Percentiles rank a stretch among this genome's conserved stretches.
These are phyloP conservation scores for Orthonyx spaldingii DNA, from an alignment of 2,113 vertebrate species.

Conservation along the genomic window DNA sequence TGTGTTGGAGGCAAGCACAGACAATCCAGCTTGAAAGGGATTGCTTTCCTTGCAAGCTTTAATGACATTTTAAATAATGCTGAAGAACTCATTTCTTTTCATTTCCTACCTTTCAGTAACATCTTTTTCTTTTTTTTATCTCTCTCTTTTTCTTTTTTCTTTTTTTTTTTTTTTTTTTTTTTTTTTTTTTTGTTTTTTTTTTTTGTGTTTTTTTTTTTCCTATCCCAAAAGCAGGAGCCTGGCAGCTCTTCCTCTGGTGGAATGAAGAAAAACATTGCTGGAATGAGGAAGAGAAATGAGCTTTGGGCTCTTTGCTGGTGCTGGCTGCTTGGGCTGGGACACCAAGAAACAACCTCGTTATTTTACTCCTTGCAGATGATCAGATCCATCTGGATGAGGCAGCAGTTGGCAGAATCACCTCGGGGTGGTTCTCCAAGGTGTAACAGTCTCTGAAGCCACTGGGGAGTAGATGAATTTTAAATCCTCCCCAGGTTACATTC, in stretches of 20 bases:
- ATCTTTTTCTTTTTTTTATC: neutral
- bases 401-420: neutral
- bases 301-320: neutral
- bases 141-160: no score
- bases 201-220: neutral
- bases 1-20: neutral
- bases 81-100: neutral
- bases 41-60: neutral
- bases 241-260: neutral
- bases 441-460: neutral
- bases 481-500: neutral
- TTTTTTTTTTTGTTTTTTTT: rapidly evolving
- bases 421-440: neutral
- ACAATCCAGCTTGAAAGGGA: neutral
- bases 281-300: neutral
- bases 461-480: neutral
- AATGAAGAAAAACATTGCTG: neutral
- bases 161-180: neutral
- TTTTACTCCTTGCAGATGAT: neutral
- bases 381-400: neutral
- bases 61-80: neutral
- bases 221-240: neutral
- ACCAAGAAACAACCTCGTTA: neutral
- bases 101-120: neutral
- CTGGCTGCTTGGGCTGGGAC: neutral